phyloP scores from a whole-genome alignment of 2,888 invertebrate genomes.

The Yponomeuta sedellus region DNA sequence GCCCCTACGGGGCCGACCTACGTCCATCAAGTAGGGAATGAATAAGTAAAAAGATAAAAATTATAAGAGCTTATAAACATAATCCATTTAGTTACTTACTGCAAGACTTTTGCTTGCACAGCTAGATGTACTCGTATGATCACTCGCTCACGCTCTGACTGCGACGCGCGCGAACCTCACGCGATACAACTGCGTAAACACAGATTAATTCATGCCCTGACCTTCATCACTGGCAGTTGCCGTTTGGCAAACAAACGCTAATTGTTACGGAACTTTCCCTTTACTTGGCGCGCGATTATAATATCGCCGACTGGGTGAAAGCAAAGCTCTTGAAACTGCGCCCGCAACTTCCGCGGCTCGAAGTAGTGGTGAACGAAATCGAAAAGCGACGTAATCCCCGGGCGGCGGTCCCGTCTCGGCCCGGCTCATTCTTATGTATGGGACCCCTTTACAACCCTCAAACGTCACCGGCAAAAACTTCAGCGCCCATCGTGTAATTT shows the following conservation, averaged over 20 bases:
- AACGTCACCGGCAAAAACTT: slow-evolving; percentile 19
- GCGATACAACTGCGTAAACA: slow-evolving; percentile 3
- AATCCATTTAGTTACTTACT: background rate
- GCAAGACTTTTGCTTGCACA: background rate
- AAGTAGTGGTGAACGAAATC: slow-evolving; percentile 5
- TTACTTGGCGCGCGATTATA: slow-evolving; percentile 3
- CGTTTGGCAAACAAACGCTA: slow-evolving; percentile 8
- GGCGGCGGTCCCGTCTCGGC: slow-evolving; percentile 5
- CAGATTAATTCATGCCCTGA: slow-evolving; percentile 6
- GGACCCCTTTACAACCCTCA: slow-evolving; percentile 6
- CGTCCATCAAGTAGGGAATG: no score
- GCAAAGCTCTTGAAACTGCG: slow-evolving; percentile 1
- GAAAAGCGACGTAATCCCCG: slow-evolving; percentile 15
- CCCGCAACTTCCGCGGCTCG: background rate
- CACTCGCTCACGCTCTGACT: background rate
- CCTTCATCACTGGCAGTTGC: slow-evolving; percentile 10
- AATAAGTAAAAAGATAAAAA: no score
- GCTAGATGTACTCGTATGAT: slow-evolving; percentile 1
- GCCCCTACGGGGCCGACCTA: no score
- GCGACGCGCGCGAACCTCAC: background rate
- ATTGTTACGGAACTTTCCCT: slow-evolving; percentile 7
- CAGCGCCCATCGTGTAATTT: slow-evolving; percentile 23
- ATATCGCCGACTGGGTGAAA: slow-evolving; percentile 1
- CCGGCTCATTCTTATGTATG: background rate
- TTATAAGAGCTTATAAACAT: no score